phyloP scores from a whole-genome alignment of 2,113 vertebrate species.

The Elachura formosa region DNA sequence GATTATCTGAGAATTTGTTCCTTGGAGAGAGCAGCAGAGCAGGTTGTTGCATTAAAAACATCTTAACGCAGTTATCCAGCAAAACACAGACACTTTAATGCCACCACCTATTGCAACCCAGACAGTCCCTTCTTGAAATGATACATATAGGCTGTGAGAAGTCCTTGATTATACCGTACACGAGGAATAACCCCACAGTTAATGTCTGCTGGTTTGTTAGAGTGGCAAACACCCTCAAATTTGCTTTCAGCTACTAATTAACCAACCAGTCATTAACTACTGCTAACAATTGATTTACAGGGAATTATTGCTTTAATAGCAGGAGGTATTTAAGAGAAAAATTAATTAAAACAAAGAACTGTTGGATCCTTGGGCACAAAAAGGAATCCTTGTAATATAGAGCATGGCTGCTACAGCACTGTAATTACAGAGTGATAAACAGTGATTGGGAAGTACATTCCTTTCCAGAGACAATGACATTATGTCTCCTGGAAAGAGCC shows the following conservation, averaged over 20 bases:
- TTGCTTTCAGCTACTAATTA: conserved; percentile 81
- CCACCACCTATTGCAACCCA: not conserved
- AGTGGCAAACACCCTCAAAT: conserved; percentile 67
- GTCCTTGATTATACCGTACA: conserved; percentile 50
- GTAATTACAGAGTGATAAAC: conserved; percentile 77
- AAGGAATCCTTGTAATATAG: conserved; percentile 62
- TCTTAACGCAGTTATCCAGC: not conserved
- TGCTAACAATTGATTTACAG: conserved; percentile 78
- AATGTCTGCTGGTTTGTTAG: conserved; percentile 54
- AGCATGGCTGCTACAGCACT: conserved; percentile 53
- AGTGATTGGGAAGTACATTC: conserved; percentile 66
- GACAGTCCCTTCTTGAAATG: not conserved
- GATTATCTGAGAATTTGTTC: conserved; percentile 14
- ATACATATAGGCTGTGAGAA: not conserved
- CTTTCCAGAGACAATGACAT: conserved; percentile 64
- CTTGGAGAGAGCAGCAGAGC: not conserved
- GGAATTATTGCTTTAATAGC: conserved; percentile 76
- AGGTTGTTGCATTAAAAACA: not conserved
- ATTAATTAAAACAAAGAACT: conserved; percentile 81
- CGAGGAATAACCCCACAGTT: conserved; percentile 39
- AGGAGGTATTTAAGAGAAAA: conserved; percentile 76
- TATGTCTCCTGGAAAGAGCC: conserved; percentile 56
- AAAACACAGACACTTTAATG: not conserved
- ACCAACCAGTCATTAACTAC: conserved; percentile 77
- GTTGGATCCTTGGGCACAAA: conserved; percentile 65